phyloP scores from a whole-genome alignment of 2,888 invertebrate species.

The Cerceris rybyensis region DNA sequence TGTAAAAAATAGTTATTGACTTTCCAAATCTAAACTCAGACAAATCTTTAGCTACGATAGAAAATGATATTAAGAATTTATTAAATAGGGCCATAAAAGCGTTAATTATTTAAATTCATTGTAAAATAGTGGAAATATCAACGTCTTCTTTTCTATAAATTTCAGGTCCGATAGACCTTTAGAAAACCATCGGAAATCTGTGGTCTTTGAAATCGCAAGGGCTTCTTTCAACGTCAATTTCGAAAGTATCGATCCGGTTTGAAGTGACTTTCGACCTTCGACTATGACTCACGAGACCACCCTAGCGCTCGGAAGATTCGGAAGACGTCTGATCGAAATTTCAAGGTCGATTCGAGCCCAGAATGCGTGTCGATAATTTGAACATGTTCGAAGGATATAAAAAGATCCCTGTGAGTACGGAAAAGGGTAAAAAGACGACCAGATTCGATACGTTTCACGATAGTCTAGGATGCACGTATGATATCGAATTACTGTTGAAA shows the following conservation, averaged over 20 bases:
- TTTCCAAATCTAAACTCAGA: too few relatives aligned
- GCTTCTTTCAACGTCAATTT: conserved; percentile 13
- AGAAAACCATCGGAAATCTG: not conserved
- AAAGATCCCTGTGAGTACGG: not conserved
- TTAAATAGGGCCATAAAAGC: too few relatives aligned
- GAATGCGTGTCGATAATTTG: conserved; percentile 36
- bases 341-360: conserved; percentile 27
- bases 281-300: conserved; percentile 37
- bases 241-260: conserved; percentile 32
- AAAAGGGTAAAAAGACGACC: not conserved
- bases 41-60: too few relatives aligned
- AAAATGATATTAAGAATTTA: too few relatives aligned
- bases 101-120: too few relatives aligned
- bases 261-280: conserved; percentile 5
- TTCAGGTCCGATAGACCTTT: not conserved
- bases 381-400: not conserved
- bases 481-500: too few relatives aligned
- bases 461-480: not conserved
- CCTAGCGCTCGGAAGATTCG: conserved; percentile 15
- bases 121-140: too few relatives aligned
- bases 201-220: not conserved
- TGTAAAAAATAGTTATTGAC: too few relatives aligned
- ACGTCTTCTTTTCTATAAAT: too few relatives aligned
- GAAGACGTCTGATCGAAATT: conserved; percentile 25
- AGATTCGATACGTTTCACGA: conserved; percentile 7